These are phyloP conservation scores for Episyrphus balteatus DNA, from an alignment of 1,140 invertebrate genomes.

Conservation along the genomic window DNA sequence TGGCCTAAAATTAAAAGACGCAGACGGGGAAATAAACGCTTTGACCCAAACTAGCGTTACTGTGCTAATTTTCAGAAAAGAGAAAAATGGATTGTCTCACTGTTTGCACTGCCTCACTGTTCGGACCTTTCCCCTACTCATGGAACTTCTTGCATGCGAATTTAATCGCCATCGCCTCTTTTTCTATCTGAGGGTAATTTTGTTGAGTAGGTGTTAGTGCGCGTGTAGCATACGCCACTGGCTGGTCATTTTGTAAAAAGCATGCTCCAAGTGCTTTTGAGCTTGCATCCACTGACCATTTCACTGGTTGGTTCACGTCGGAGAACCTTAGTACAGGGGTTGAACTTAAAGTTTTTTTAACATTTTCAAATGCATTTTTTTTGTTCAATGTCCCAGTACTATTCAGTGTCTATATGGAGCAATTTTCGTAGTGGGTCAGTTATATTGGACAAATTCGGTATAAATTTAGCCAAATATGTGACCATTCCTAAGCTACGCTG, in stretches of 20 bases:
- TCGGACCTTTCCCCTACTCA: no score
- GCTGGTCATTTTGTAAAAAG: conserved; percentile 16
- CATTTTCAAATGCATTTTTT: conserved; percentile 20
- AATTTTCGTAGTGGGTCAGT: conserved; percentile 32
- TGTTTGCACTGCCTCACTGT: no score
- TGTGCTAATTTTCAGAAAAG: conserved; percentile 20
- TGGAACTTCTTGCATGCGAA: conserved; percentile 26
- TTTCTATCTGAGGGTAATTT: conserved; percentile 32
- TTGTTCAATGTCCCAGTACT: conserved; percentile 26
- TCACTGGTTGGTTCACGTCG: conserved; percentile 9
- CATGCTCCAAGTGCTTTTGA: conserved; percentile 15
- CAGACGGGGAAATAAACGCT: no score
- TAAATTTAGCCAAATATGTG: conserved; percentile 34
- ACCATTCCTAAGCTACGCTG: conserved; percentile 34
- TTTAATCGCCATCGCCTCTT: conserved; percentile 26
- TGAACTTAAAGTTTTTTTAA: conserved; percentile 23
- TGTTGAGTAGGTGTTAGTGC: conserved; percentile 22
- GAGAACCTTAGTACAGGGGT: conserved; percentile 22
- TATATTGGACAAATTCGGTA: conserved; percentile 31
- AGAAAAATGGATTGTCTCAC: no score
- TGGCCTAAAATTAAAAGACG: no score
- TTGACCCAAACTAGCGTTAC: no score
- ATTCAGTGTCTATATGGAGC: conserved; percentile 30
- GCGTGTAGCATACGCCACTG: conserved; percentile 21
- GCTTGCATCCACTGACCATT: conserved; percentile 10